phyloP scores from a whole-genome alignment of 2,113 vertebrate species.

The Paedocypris sp. region DNA sequence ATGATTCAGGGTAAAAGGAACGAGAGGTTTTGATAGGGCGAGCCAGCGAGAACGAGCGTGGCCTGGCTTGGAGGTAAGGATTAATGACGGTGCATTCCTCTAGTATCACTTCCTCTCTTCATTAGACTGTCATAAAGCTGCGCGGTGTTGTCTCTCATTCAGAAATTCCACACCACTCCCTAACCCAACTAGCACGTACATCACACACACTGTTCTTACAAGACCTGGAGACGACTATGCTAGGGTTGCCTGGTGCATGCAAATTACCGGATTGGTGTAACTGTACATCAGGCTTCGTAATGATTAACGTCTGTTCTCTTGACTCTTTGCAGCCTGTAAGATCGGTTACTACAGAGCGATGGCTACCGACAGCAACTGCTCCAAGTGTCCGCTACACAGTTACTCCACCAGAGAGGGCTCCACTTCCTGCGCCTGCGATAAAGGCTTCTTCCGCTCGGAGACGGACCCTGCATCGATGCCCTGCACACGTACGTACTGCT shows the following conservation, averaged over 20 bases:
- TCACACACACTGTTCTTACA: constrained; percentile 26
- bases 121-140: constrained; percentile 30
- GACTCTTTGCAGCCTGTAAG: constrained; percentile 65
- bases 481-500: constrained; percentile 86
- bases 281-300: neutral
- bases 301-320: neutral
- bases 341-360: constrained; percentile 78
- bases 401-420: constrained; percentile 77
- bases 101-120: constrained; percentile 33
- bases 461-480: constrained; percentile 76
- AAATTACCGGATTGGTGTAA: neutral
- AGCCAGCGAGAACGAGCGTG: neutral
- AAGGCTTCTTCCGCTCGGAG: constrained; percentile 73
- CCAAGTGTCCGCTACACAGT: constrained; percentile 79
- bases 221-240: neutral
- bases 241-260: too few species aligned
- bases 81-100: constrained; percentile 33
- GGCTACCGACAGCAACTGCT: constrained; percentile 67
- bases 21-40: neutral
- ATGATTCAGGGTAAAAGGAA: neutral
- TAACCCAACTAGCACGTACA: constrained; percentile 18
- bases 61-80: constrained; percentile 15
- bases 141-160: constrained; percentile 10
- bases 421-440: constrained; percentile 75
- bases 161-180: constrained; percentile 11